These are phyloP conservation scores for Drosophila engyochracea DNA, from an alignment of 2,888 invertebrate species.

Conservation along the genomic window DNA sequence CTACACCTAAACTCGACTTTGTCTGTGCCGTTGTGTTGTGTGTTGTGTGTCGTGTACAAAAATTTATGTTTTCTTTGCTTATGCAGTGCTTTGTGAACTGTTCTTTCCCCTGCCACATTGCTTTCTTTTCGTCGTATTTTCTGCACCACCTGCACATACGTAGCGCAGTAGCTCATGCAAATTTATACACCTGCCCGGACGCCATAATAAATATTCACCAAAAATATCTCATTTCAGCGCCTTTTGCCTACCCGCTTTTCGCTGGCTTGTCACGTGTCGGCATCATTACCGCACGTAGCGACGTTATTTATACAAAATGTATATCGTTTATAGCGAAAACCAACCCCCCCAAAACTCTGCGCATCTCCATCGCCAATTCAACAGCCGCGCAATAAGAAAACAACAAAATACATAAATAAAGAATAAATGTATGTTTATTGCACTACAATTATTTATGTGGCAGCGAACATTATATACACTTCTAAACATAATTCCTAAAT, in stretches of 20 bases:
- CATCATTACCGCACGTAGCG: constrained; percentile 85
- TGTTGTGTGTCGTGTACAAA: constrained; percentile 42
- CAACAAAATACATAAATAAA: neutral
- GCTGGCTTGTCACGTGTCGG: constrained; percentile 84
- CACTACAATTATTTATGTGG: neutral
- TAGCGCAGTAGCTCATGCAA: constrained; percentile 70
- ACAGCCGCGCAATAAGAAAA: neutral
- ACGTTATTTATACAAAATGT: constrained; percentile 82
- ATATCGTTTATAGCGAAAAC: constrained; percentile 67
- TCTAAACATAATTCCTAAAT: neutral
- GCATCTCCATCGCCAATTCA: neutral
- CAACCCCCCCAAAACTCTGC: neutral
- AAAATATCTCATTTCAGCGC: constrained; percentile 79
- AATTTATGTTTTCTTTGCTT: constrained; percentile 78
- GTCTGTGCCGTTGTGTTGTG: neutral
- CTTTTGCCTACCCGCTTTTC: constrained; percentile 68
- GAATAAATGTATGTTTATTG: neutral
- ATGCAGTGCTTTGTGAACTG: constrained; percentile 73
- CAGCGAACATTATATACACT: constrained; percentile 2
- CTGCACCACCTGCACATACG: constrained; percentile 26
- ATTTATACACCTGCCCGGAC: constrained; percentile 72
- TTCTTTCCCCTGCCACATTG: constrained; percentile 7
- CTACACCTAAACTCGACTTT: constrained; percentile 10
- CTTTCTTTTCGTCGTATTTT: neutral
- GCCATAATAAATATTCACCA: constrained; percentile 74